Evolutionary conservation across 2,888 invertebrate genomes (phyloP), one percentile per base, ranked within the genome.

Genomic region (Leucoma salicis): DNA sequence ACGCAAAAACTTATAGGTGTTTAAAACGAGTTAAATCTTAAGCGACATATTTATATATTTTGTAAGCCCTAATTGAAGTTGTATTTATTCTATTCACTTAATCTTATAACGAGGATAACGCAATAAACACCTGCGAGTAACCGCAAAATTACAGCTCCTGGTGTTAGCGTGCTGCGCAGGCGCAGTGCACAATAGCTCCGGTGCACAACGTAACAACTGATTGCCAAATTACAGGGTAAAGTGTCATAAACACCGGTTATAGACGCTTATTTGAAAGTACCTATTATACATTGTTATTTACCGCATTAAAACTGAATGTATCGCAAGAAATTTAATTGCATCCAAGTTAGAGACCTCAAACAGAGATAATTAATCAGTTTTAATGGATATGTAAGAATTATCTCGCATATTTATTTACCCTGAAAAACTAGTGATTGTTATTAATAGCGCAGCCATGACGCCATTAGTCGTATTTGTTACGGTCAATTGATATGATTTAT

Each of bases 201-300:
- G 61, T 66, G 63, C 64, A 55, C 60, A 62, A 70, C 57, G 65
- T 69, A 39, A 53, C 40, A 70, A 66, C 67, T 78, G 78, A 84
- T 83, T 77, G 79, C 80, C 83, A 85, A 87, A 88, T 87, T 85
- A 79, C 74, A 81, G 85, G 87, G 82, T 85, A 72, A 78, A 69
- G 78, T 81, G 78, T 74, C 77, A 77, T 79, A 82, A 85, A 58
- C 67, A 77, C 72, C 65, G 72, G 78, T 70, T 78, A 57, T 51
- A 59, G 57, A 55, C 61, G 57, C 68, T 55, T 56, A 58, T 63
- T 55, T 52, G 63, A 55, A 57, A 65, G 57, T 66, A 63, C 63
- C 70, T 70, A 66, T 63, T 65, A 66, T 68, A 66, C 65, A 68
- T 74, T 61, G 64, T 68, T 59, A 59, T 66, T 66, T 65, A 69